Evolutionary conservation across 2,888 invertebrate species (phyloP).

Genomic region (Hirtodrosophila alboralis): DNA sequence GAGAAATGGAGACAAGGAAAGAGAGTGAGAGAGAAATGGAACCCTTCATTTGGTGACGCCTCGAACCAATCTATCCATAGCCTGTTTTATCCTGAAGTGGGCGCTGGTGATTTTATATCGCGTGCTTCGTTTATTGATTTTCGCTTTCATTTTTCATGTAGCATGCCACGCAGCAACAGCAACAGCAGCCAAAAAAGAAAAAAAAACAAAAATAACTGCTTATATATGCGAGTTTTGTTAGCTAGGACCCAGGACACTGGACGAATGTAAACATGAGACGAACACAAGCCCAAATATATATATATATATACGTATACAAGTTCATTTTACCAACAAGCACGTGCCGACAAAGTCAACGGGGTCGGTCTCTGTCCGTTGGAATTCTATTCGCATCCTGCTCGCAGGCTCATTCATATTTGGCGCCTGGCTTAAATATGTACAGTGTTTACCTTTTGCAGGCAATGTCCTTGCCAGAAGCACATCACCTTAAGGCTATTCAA

Average conservation of each 20-base stretch:
- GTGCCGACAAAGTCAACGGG: constrained; percentile 73
- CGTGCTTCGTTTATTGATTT: constrained; percentile 73
- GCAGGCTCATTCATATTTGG: constrained; percentile 55
- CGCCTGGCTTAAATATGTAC: constrained; percentile 53
- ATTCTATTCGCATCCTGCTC: constrained; percentile 41
- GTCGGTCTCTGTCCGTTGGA: constrained; percentile 42
- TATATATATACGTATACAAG: constrained; percentile 15
- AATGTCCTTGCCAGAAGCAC: constrained; percentile 62
- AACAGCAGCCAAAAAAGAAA: constrained; percentile 16
- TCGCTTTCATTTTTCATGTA: constrained; percentile 76
- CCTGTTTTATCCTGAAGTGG: constrained; percentile 45
- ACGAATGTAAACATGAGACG: constrained; percentile 33
- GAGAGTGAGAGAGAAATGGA: constrained; percentile 5
- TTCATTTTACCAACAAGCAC: constrained; percentile 46
- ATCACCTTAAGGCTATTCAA: constrained; percentile 29
- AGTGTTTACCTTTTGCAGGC: constrained; percentile 61
- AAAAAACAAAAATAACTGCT: constrained; percentile 41
- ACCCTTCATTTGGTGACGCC: constrained; percentile 27
- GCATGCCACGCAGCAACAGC: constrained; percentile 51
- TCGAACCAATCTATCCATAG: constrained; percentile 2
- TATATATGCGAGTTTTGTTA: constrained; percentile 56
- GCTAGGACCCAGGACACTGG: constrained; percentile 31
- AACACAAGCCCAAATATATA: constrained; percentile 6
- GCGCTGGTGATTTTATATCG: constrained; percentile 64
- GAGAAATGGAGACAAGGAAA: neutral